A percentile compares a stretch with the other conserved stretches of the same genome.
phyloP scores from a whole-genome alignment of 2,113 vertebrate genomes.

The Atlantisia rogersi region DNA sequence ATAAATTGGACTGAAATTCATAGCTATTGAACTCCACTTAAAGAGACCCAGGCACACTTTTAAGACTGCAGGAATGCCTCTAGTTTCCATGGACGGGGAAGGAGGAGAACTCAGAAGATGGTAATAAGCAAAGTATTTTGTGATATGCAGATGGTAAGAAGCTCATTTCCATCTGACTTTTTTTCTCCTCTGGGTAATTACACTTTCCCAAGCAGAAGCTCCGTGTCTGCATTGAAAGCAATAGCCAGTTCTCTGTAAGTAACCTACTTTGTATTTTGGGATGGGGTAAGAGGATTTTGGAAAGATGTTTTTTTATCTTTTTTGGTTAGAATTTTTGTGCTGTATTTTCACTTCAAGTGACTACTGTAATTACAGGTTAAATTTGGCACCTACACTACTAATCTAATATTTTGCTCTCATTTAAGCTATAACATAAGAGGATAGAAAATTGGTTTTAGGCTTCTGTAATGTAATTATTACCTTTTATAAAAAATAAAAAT shows the following conservation, averaged over 20 bases:
- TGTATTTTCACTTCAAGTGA: constrained; percentile 10
- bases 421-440: constrained; percentile 21
- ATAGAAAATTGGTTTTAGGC: constrained; percentile 23
- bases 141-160: constrained; percentile 6
- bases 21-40: background rate
- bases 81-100: background rate
- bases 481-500: background rate
- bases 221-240: background rate
- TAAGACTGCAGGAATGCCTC: background rate
- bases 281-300: background rate
- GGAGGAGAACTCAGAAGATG: background rate
- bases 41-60: background rate
- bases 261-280: background rate
- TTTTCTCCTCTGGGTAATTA: constrained; percentile 3
- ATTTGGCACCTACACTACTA: constrained; percentile 24
- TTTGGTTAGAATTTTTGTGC: constrained; percentile 4
- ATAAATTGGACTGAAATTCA: background rate
- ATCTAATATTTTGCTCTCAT: constrained; percentile 24
- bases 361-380: constrained; percentile 28
- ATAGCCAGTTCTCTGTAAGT: background rate
- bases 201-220: background rate
- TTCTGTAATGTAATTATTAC: constrained; percentile 47
- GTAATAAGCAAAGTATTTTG: background rate
- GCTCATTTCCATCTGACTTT: constrained; percentile 29
- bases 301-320: background rate